Evolutionary conservation across 1,140 invertebrate species (phyloP).

Genomic region (Rhagoletis pomonella): DNA sequence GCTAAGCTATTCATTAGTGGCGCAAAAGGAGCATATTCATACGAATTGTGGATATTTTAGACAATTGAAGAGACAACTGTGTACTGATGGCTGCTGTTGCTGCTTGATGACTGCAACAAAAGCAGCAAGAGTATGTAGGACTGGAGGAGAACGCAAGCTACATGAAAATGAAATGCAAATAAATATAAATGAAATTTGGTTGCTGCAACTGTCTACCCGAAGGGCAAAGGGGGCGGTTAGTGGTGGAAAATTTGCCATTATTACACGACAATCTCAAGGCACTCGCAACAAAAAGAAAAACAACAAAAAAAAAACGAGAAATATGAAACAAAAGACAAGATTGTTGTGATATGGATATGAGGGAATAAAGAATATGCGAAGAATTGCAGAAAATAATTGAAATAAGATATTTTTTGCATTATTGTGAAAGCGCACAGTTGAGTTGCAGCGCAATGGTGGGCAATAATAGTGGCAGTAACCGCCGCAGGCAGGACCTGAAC

Average conservation of each 20-base stretch:
- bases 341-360: neutral
- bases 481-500: constrained; percentile 17
- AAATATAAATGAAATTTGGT: neutral
- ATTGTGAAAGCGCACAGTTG: neutral
- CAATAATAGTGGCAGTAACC: neutral
- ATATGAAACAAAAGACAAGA: constrained; percentile 19
- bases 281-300: constrained; percentile 2
- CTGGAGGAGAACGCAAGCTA: neutral
- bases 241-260: constrained; percentile 22
- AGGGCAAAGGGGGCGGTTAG: neutral
- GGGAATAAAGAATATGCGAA: neutral
- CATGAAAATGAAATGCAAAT: neutral
- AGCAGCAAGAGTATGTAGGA: too few species aligned
- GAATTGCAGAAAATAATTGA: constrained; percentile 25
- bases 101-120: neutral
- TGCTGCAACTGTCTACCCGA: neutral
- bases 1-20: neutral
- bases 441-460: neutral
- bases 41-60: neutral
- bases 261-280: constrained; percentile 9
- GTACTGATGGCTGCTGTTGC: neutral
- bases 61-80: neutral
- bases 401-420: neutral
- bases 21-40: neutral
- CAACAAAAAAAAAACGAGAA: neutral